Percentiles rank a stretch among this genome's conserved stretches.
These are phyloP conservation scores for Scatophagus argus DNA, from an alignment of 2,113 vertebrate species.

Conservation along the genomic window DNA sequence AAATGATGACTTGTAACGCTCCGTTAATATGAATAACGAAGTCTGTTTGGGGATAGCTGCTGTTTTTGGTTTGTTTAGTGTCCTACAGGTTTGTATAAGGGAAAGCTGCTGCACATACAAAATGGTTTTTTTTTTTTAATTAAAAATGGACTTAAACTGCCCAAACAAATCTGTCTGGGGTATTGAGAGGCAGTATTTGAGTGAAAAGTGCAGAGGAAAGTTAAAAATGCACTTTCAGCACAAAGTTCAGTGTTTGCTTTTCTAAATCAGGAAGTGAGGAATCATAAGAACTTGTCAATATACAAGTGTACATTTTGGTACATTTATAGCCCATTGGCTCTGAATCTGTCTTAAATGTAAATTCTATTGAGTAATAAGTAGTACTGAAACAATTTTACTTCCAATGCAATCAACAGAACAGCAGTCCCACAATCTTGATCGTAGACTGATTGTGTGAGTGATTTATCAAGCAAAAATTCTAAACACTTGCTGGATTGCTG, in stretches of 20 bases:
- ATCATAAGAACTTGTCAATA: constrained; percentile 19
- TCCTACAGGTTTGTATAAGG: constrained; percentile 15
- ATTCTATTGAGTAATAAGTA: background rate
- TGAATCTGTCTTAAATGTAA: background rate
- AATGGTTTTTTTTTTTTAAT: background rate
- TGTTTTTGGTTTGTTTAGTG: constrained; percentile 29
- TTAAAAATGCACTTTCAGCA: constrained; percentile 52
- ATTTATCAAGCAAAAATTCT: background rate
- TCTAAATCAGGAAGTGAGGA: constrained; percentile 55
- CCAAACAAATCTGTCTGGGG: background rate
- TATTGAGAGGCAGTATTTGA: background rate
- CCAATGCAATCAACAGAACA: background rate
- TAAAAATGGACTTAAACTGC: background rate
- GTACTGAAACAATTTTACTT: background rate
- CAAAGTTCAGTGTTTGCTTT: constrained; percentile 31
- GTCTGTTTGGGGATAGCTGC: background rate
- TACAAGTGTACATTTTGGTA: background rate
- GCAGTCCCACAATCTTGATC: background rate
- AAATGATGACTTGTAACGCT: background rate
- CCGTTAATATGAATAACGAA: constrained; percentile 13
- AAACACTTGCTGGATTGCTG: background rate
- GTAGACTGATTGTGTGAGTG: background rate
- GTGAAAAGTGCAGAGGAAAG: constrained; percentile 11
- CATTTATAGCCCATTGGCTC: background rate
- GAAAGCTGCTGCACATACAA: background rate